phyloP scores from a whole-genome alignment of 1,140 invertebrate genomes.

The Brachionus paranguensis region DNA sequence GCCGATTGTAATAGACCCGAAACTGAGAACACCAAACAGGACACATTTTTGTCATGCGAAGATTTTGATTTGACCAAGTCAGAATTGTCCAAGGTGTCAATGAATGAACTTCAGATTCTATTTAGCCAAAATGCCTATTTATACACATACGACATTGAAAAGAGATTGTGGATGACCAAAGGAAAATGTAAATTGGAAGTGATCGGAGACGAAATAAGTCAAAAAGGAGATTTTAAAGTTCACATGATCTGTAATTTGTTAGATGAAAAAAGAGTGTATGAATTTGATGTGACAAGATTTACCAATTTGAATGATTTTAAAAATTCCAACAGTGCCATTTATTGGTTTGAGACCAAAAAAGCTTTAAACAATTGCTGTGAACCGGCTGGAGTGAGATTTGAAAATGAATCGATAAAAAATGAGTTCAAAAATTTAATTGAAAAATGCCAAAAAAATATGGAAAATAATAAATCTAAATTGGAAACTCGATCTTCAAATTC shows the following conservation, averaged over 20 bases:
- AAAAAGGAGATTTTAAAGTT: slow-evolving; percentile 11
- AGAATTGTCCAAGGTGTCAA: neutral
- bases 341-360: neutral
- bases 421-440: neutral
- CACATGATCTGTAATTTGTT: neutral
- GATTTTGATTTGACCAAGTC: neutral
- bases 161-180: neutral
- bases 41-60: slow-evolving; percentile 18
- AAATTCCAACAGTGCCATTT: neutral
- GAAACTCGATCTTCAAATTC: neutral
- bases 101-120: slow-evolving; percentile 8
- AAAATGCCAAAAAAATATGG: slow-evolving; percentile 18
- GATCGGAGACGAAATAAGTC: slow-evolving; percentile 20
- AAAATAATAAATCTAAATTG: neutral
- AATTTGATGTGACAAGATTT: neutral
- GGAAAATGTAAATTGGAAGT: slow-evolving; percentile 1
- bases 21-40: neutral
- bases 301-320: slow-evolving; percentile 10
- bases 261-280: neutral
- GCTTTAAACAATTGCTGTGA: neutral
- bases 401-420: neutral
- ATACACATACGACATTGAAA: neutral
- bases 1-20: neutral
- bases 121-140: neutral
- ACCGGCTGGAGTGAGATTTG: neutral